Base-by-base conservation (phyloP, 2,888 invertebrate genomes). In the Eupithecia centaureata region DNA sequence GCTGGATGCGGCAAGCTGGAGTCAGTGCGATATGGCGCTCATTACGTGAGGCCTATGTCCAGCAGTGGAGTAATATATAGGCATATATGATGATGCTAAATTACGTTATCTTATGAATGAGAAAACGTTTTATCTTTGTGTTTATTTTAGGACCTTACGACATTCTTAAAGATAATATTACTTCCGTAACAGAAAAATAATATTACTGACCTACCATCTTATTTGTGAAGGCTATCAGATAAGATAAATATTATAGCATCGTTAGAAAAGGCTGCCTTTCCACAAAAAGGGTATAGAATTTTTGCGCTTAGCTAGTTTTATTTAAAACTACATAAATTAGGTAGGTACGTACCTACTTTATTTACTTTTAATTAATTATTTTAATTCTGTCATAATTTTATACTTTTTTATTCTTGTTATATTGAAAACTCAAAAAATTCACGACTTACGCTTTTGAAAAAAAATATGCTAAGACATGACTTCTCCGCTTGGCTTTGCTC, bases 151-250 rank as follows among this genome's bases (percentile, higher is more conserved):
- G 18, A 42, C 8, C 42, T 47, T 52, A 59, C 18, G 18, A 42
- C 42, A 42, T 42, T 42, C 8, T 18, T 18, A 10, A 8, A 18
- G 18, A 10, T 18, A 42, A 42, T 18, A 8, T 22, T 47, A 47
- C 47, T 47, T 47, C 47, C 47, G 47, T 47, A 12, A 22, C 15
- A 52, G 12, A 52, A 56, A 56, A 56, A n/a, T 56, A 56, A 38
- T 42, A 60, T 38, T 42, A 38, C 38, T 60, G 38, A 28, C 38
- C 38, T 42, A 56, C 30, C 54, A 56, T 56, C n/a, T 7, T 4
- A 28, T 25, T 56, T 28, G 1, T 56, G n/a, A 30, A 28, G 54
- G 54, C n/a, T 30, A 56, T 56, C n/a, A 18, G 54, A 56, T 56
- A 56, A 56, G n/a, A 56, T 47, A 47, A 22, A 22, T 47, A 47